phyloP scores from a whole-genome alignment of 2,888 invertebrate species.

The Sussaba pulchella region DNA sequence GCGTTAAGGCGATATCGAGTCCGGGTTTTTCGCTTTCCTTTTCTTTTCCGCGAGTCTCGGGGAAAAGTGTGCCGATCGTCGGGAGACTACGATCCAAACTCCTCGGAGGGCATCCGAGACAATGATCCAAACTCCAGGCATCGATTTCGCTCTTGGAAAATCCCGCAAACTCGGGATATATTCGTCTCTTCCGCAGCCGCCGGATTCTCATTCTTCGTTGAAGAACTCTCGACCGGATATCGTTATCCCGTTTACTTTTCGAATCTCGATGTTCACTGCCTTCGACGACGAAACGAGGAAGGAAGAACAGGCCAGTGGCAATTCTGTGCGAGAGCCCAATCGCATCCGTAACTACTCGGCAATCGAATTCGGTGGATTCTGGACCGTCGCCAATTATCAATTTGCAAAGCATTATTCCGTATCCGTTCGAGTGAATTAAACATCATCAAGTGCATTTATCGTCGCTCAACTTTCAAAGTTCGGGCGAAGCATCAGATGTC shows the following conservation, averaged over 20 bases:
- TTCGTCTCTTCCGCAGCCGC: conserved; percentile 36
- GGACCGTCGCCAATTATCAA: conserved; percentile 41
- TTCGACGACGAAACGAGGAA: background rate
- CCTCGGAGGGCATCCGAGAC: too few species aligned
- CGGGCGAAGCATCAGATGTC: too few species aligned
- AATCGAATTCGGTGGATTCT: conserved; percentile 40
- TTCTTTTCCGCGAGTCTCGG: conserved; percentile 47
- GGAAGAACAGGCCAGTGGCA: background rate
- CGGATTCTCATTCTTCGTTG: conserved; percentile 14
- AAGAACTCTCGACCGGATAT: conserved; percentile 65
- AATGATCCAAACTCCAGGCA: conserved; percentile 24
- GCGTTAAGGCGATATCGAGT: conserved; percentile 79
- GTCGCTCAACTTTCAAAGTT: too few species aligned
- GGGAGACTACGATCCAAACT: too few species aligned
- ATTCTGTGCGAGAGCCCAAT: conserved; percentile 6
- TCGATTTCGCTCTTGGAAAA: conserved; percentile 32
- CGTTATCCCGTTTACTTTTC: conserved; percentile 65
- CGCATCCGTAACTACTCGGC: conserved; percentile 24
- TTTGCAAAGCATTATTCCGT: conserved; percentile 42
- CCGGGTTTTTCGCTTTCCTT: conserved; percentile 67
- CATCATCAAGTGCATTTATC: background rate
- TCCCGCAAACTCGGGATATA: conserved; percentile 37
- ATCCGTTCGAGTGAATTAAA: background rate
- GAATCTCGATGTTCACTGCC: conserved; percentile 65
- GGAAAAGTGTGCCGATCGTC: conserved; percentile 33